Conservation (phyloP, 2,888 invertebrate genomes). For the Corbicula japonica region DNA sequence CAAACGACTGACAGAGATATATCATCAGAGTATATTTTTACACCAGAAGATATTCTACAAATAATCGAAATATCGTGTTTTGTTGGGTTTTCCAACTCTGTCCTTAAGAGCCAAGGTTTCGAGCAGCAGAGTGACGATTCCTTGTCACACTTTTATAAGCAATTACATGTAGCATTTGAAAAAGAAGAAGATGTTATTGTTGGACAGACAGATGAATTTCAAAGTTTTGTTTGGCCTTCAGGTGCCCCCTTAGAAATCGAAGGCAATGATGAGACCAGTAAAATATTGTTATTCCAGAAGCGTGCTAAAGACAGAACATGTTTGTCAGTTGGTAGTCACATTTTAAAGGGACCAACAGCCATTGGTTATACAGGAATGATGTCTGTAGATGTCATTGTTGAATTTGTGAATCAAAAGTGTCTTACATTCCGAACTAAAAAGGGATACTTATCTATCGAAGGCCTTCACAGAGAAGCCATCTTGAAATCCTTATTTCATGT, state of each 20-base stretch:
- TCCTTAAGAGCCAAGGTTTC: neutral
- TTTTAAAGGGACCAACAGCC: conserved; percentile 35
- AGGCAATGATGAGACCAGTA: neutral
- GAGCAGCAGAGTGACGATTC: neutral
- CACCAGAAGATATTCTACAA: conserved; percentile 32
- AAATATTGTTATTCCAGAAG: conserved; percentile 64
- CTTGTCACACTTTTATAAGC: conserved; percentile 32
- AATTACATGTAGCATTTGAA: conserved; percentile 57
- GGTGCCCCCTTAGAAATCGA: conserved; percentile 41
- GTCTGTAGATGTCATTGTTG: conserved; percentile 55
- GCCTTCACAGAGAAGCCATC: conserved; percentile 78
- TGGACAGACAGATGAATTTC: conserved; percentile 55
- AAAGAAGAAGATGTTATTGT: conserved; percentile 62
- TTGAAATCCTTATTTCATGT: conserved; percentile 76
- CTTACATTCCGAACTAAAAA: conserved; percentile 68
- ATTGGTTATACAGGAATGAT: conserved; percentile 51
- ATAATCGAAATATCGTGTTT: conserved; percentile 55
- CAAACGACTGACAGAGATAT: no score
- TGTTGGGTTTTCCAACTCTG: conserved; percentile 42
- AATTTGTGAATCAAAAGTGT: conserved; percentile 79
- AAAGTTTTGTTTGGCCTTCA: conserved; percentile 62
- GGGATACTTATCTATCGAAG: conserved; percentile 72
- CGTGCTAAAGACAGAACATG: conserved; percentile 72
- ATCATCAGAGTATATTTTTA: conserved; percentile 22
- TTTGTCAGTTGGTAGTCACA: conserved; percentile 54